Conservation (phyloP, 2,797 vertebrate genomes). For the Aselliscus stoliczkanus region DNA sequence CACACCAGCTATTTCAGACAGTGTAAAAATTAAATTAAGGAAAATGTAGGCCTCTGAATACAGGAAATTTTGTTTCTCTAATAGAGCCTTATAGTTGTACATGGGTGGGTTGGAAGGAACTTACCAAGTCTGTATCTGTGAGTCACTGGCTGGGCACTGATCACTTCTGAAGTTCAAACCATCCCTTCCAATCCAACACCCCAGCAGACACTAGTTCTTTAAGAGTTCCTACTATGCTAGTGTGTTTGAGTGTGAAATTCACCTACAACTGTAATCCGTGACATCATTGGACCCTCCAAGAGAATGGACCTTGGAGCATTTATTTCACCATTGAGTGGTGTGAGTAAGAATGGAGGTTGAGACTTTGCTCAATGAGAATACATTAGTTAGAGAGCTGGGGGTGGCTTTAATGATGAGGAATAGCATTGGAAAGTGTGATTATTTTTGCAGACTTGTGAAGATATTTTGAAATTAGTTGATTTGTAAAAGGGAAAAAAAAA, state of each 20-base stretch:
- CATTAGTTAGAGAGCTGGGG: not conserved
- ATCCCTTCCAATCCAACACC: not conserved
- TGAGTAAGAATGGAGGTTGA: not conserved
- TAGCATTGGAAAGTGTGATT: not conserved
- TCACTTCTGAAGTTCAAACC: not conserved
- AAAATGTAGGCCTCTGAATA: not conserved
- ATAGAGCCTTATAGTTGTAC: not conserved
- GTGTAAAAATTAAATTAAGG: not conserved
- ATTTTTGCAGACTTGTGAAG: conserved; percentile 22
- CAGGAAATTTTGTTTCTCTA: not conserved
- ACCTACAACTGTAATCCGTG: not conserved
- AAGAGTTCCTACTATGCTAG: not conserved
- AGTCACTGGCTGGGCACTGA: not conserved
- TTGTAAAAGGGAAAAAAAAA: not conserved
- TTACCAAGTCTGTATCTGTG: not conserved
- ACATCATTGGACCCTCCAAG: not conserved
- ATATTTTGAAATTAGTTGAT: conserved; percentile 23
- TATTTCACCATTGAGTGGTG: not conserved
- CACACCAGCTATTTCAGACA: not conserved
- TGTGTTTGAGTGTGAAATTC: not conserved
- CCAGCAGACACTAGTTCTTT: not conserved
- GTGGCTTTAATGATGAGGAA: not conserved
- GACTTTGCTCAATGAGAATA: not conserved
- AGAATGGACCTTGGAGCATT: not conserved
- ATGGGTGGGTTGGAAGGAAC: not conserved